These are phyloP conservation scores for Epicampocera succincta DNA, from an alignment of 2,888 invertebrate species.

Conservation along the genomic window DNA sequence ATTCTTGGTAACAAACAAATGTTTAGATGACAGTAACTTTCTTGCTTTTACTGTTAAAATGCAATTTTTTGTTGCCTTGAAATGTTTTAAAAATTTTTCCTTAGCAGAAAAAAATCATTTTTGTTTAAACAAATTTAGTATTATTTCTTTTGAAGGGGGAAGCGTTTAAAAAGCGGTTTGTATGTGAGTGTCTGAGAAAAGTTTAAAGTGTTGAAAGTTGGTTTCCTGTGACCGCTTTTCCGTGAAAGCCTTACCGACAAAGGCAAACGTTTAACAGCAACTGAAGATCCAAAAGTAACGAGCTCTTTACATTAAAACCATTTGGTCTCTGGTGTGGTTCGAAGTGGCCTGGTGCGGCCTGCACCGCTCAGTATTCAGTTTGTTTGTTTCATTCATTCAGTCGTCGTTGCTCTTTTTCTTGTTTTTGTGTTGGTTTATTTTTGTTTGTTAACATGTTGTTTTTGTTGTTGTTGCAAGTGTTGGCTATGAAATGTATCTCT, in stretches of 20 bases:
- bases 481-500: conserved; percentile 60
- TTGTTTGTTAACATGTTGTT: conserved; percentile 51
- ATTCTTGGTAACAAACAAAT: conserved; percentile 18
- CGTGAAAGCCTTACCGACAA: conserved; percentile 70
- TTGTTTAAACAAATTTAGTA: too few relatives aligned
- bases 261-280: conserved; percentile 73
- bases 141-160: too few relatives aligned
- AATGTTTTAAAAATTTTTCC: too few relatives aligned
- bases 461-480: conserved; percentile 32
- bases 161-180: neutral
- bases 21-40: too few relatives aligned
- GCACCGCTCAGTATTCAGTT: conserved; percentile 43
- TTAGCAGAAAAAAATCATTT: too few relatives aligned
- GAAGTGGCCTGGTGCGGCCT: conserved; percentile 30
- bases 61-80: too few relatives aligned
- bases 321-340: conserved; percentile 57
- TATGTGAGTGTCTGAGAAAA: neutral
- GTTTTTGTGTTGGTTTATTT: neutral
- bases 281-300: conserved; percentile 71
- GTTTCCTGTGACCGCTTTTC: conserved; percentile 52
- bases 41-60: too few relatives aligned
- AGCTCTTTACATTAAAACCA: conserved; percentile 68
- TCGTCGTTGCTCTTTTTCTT: conserved; percentile 10
- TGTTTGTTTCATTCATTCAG: conserved; percentile 25
- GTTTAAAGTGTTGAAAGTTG: neutral